These are phyloP conservation scores for Muscicapa comitata DNA, from an alignment of 2,797 vertebrate species.

Conservation along the genomic window DNA sequence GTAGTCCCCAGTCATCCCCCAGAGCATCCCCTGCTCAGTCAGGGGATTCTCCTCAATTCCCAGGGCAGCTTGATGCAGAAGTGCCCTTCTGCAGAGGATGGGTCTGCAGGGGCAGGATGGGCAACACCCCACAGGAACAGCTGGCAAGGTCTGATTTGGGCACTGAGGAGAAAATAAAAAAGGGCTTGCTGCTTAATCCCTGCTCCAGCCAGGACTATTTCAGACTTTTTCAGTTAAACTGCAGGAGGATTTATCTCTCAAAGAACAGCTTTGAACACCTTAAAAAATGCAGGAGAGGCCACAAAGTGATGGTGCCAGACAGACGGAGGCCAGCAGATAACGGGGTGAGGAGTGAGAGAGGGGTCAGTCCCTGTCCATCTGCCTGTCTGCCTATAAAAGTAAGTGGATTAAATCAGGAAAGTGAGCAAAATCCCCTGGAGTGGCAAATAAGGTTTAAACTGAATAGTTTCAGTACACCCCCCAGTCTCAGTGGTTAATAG, in stretches of 20 bases:
- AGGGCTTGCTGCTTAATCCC: background rate
- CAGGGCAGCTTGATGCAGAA: background rate
- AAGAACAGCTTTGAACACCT: conserved; percentile 3
- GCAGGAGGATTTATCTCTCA: conserved; percentile 20
- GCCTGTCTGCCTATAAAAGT: background rate
- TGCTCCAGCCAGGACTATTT: background rate
- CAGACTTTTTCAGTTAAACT: background rate
- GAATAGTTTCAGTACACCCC: background rate
- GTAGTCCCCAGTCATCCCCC: background rate
- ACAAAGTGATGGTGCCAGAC: background rate
- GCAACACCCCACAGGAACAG: background rate
- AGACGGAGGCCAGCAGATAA: background rate
- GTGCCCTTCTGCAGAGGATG: background rate
- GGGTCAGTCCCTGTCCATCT: background rate
- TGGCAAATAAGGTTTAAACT: conserved; percentile 11
- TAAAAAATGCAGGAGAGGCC: background rate
- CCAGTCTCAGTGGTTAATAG: conserved; percentile 7
- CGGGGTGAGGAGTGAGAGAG: background rate
- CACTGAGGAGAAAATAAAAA: background rate
- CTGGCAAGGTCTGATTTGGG: background rate
- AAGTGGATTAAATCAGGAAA: conserved; percentile 39
- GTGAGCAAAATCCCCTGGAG: background rate
- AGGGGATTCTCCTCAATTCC: background rate
- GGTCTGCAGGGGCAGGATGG: background rate
- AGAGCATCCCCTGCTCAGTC: background rate